Evolutionary conservation across 2,113 vertebrate genomes (phyloP).

Genomic region (Catharus minimus): DNA sequence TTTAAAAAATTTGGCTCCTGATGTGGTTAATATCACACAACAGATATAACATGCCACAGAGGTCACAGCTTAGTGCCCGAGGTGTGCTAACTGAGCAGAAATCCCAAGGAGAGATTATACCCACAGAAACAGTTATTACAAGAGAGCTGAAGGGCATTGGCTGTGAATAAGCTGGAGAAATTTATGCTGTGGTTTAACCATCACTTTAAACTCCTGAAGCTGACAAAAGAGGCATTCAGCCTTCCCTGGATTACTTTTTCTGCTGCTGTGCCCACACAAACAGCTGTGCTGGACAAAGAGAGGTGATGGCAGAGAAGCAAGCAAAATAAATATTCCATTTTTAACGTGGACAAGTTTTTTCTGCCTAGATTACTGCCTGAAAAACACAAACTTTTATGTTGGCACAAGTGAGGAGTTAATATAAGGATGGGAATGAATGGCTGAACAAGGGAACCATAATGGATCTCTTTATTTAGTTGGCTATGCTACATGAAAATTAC

Average conservation of each 20-base stretch:
- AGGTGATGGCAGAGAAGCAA: neutral
- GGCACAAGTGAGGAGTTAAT: neutral
- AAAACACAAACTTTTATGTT: conserved; percentile 6
- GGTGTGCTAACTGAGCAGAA: conserved; percentile 32
- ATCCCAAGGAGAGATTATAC: conserved; percentile 26
- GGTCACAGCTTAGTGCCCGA: conserved; percentile 24
- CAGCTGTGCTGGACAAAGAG: conserved; percentile 9
- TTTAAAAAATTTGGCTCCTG: conserved; percentile 25
- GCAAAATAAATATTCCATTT: conserved; percentile 37
- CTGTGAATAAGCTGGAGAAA: conserved; percentile 13
- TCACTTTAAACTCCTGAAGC: conserved; percentile 11
- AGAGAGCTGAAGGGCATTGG: conserved; percentile 26
- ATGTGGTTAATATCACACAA: conserved; percentile 9
- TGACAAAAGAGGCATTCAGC: conserved; percentile 26
- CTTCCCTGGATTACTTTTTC: conserved; percentile 2
- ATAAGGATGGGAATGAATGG: neutral
- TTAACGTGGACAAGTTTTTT: neutral
- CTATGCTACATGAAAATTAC: neutral
- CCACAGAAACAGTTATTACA: conserved; percentile 27
- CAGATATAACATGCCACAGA: conserved; percentile 38
- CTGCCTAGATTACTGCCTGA: conserved; percentile 8
- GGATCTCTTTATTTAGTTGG: conserved; percentile 4
- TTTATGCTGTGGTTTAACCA: conserved; percentile 24
- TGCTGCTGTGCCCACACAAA: neutral
- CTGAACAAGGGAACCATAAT: neutral